Base-by-base conservation (phyloP, 2,797 vertebrate species). In the Podargus strigoides region DNA sequence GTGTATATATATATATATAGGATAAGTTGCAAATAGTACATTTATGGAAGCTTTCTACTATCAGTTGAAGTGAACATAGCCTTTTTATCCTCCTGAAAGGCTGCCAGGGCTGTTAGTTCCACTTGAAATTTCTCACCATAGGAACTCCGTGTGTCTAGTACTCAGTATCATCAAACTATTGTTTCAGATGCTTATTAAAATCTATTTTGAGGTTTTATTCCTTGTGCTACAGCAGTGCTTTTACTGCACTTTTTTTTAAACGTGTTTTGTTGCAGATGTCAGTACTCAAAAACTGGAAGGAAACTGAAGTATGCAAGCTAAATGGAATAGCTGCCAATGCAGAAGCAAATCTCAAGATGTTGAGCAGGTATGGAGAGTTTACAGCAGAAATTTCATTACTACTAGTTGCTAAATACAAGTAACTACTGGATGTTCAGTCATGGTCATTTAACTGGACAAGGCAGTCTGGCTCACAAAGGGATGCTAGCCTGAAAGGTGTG, bases 201-300 rank as follows among this genome's bases (percentile, higher is more conserved):
- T 63, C 10, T 60, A 2, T 7, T 36, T 24, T 10, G 22, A 72
- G 8, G 20, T 26, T 88, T 89, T 34, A n/a, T 39, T 58, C 10
- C 6, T 69, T 56, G 39, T 66, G 50, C n/a, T 17, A 19, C 3
- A 2, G n/a, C n/a, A 42, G 28, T 77, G 19, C 46, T 82, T 80
- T 26, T 82, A 64, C 55, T 17, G 21, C 26, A 36, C 9, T 14
- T 16, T 20, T 2, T 22, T 32, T 41, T 34, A 5, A 9, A 37
- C 79, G 3, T 3, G 27, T 84, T 77, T 78, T 15, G 14, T 87
- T 89, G 21, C 96, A 99, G 99, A 30, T 99, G 39, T 98, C 85
- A 2, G 87, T 98, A 5, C 95, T 98, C 93, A 97, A 98, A 86
- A 98, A 96, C 96, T 95, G 82, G 74, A 98, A 96, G 36, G 97